These are phyloP conservation scores for Drosophila kohkoa DNA, from an alignment of 1,140 invertebrate genomes.

Conservation along the genomic window DNA sequence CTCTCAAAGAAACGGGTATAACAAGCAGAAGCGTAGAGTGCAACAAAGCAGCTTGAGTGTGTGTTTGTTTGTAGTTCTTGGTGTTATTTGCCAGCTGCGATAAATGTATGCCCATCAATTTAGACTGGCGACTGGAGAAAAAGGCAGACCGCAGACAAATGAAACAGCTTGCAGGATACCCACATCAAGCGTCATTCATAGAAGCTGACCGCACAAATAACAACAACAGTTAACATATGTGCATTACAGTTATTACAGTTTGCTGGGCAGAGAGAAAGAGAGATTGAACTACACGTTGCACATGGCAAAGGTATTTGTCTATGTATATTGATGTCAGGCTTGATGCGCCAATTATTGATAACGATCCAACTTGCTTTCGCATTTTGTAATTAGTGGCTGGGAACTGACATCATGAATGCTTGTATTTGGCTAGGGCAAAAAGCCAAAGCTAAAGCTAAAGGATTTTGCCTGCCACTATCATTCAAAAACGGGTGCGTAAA, in stretches of 20 bases:
- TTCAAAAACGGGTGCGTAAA: slow-evolving; percentile 48
- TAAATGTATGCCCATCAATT: slow-evolving; percentile 42
- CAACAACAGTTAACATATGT: slow-evolving; percentile 34
- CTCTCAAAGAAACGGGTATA: too few species aligned
- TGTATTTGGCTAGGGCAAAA: not conserved
- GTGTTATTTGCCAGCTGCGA: not conserved
- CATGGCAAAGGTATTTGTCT: too few species aligned
- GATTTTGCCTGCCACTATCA: slow-evolving; percentile 40
- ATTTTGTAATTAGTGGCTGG: slow-evolving; percentile 36
- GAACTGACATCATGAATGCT: slow-evolving; percentile 31
- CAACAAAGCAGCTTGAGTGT: too few species aligned
- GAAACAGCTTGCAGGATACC: slow-evolving; percentile 1
- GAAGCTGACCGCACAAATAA: slow-evolving; percentile 18
- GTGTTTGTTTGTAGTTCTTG: too few species aligned
- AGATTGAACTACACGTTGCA: not conserved
- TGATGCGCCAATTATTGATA: slow-evolving; percentile 33
- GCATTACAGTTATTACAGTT: slow-evolving; percentile 44
- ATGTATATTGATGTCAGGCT: not conserved
- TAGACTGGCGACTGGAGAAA: slow-evolving; percentile 8
- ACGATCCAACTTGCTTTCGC: not conserved
- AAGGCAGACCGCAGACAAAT: slow-evolving; percentile 4
- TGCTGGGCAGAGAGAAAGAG: slow-evolving; percentile 6
- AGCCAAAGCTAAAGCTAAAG: slow-evolving; percentile 19
- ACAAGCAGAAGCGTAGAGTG: too few species aligned
- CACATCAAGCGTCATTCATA: slow-evolving; percentile 33